A percentile compares a stretch with the other conserved stretches of the same genome.
Evolutionary conservation across 1,140 invertebrate species (phyloP).

Genomic region (Neelides sp.): DNA sequence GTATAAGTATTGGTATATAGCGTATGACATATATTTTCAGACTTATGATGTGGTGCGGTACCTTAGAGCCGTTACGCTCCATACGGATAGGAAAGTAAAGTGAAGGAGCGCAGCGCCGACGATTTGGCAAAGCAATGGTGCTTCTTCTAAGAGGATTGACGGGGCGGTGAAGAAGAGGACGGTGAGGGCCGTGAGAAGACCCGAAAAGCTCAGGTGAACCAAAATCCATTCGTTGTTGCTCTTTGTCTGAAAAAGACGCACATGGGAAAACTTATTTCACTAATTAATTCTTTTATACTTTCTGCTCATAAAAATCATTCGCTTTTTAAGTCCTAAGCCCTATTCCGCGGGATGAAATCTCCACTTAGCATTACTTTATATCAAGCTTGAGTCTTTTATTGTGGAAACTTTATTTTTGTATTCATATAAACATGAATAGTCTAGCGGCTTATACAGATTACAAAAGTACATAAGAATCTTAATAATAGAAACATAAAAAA

Average conservation of each 20-base stretch:
- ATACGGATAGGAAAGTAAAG: slow-evolving; percentile 22
- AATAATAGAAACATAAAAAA: too few species aligned
- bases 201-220: slow-evolving; percentile 26
- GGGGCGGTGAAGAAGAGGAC: slow-evolving; percentile 25
- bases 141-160: slow-evolving; percentile 19
- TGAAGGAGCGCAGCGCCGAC: slow-evolving; percentile 19
- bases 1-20: not conserved
- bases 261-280: not conserved
- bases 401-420: too few species aligned
- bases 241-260: slow-evolving; percentile 17
- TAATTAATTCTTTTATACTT: not conserved
- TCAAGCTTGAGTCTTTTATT: too few species aligned
- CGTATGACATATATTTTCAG: not conserved
- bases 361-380: too few species aligned
- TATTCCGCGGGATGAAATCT: not conserved
- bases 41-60: slow-evolving; percentile 6
- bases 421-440: too few species aligned
- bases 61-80: slow-evolving; percentile 30
- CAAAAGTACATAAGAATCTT: too few species aligned
- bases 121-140: slow-evolving; percentile 18
- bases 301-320: not conserved
- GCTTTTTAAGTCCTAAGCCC: not conserved
- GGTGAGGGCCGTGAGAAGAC: slow-evolving; percentile 20
- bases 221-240: slow-evolving; percentile 30
- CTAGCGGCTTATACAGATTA: too few species aligned